phyloP scores from a whole-genome alignment of 1,140 invertebrate species.

The Mya arenaria region DNA sequence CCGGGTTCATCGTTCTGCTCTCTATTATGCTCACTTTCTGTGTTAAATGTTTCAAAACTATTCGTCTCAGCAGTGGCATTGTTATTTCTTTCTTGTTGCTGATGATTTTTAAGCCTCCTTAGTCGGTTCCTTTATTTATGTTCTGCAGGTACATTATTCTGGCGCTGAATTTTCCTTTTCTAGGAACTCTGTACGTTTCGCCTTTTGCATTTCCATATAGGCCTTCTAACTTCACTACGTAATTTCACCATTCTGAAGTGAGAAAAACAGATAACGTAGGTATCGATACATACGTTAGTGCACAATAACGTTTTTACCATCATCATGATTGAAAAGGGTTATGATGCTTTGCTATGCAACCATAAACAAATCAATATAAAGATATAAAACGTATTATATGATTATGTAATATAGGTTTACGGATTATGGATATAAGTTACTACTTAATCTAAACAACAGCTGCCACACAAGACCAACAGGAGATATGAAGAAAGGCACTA shows the following conservation, averaged over 20 bases:
- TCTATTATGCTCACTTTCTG: neutral
- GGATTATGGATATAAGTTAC: too few species aligned
- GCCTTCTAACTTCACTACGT: too few species aligned
- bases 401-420: too few species aligned
- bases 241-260: slow-evolving; percentile 34
- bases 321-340: too few species aligned
- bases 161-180: slow-evolving; percentile 6
- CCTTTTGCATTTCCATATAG: slow-evolving; percentile 25
- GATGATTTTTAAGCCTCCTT: slow-evolving; percentile 1
- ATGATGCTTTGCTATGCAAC: too few species aligned
- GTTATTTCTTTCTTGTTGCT: neutral
- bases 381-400: too few species aligned
- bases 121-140: slow-evolving; percentile 21
- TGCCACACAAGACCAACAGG: too few species aligned
- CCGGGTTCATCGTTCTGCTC: neutral
- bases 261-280: slow-evolving; percentile 1
- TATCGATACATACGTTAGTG: too few species aligned
- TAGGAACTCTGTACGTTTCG: slow-evolving; percentile 19
- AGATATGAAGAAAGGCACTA: too few species aligned
- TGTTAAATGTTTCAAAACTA: neutral
- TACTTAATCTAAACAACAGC: too few species aligned
- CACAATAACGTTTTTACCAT: too few species aligned
- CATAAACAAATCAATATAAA: too few species aligned
- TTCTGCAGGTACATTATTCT: neutral
- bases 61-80: neutral